Evolutionary conservation across 2,888 invertebrate genomes (phyloP), one percentile per base, ranked within the genome.

Genomic region (Morpho achilles): DNA sequence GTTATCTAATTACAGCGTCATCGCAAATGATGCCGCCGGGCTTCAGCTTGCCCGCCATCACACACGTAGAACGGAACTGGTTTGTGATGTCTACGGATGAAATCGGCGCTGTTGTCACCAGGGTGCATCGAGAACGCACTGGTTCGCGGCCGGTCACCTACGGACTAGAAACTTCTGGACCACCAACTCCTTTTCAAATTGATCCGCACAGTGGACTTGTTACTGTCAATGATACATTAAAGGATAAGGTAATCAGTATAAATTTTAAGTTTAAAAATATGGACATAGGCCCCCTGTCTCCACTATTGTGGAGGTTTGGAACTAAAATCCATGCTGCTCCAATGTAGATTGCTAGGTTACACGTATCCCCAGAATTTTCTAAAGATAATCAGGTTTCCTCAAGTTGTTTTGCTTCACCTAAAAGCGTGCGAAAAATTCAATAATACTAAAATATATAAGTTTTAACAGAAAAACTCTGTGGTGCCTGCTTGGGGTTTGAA

Each of bases 31-130:
- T 80, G 56, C 89, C 87, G 53, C 75, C 79, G 9, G 80, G 79
- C 50, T 92, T 92, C 77, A 92, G 91, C 69, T 90, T 93, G n/a
- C 95, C 95, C 0, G 94, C 95, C 0, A 92, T 94, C 51, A 91
- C 95, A 73, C 92, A 92, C 70, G 91, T 96, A 41, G 93, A 94
- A 22, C 91, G 96, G 46, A 94, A 95, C 76, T 96, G 97, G 96
- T 91, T 92, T 55, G 93, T 96, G 59, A 91, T 91, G 62, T 94
- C 96, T 66, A 90, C 92, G 3, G 95, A 95, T 69, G 91, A 92
- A 0, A 89, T 96, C n/a, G 96, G 96, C 9, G 91, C 93, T 39
- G 89, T 94, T 52, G 94, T 96, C 54, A 93, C 94, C 39, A 92
- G 93, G 67, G 95, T 94, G 7, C 92, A 92, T 62, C 94, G 94